Base-by-base conservation (phyloP, 2,797 vertebrate species). In the Agapornis canus region DNA sequence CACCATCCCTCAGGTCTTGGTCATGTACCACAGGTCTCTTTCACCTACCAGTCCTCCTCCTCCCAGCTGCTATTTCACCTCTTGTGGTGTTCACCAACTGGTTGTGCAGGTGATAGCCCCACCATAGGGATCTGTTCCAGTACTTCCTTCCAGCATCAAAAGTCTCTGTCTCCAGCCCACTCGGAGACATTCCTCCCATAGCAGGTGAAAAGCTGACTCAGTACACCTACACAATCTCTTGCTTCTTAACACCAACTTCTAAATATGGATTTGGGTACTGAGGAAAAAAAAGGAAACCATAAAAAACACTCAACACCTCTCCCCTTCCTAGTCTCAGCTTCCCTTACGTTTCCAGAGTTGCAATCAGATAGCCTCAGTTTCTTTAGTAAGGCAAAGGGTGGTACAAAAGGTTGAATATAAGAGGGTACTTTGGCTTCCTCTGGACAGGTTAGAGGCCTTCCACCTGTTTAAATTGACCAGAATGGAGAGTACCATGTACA, bases 401-500 rank as follows among this genome's bases (percentile, higher is more conserved):
- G 11, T 9, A 60, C 4, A 52, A 43, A 71, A 68, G 6, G 0
- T 39, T 57, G 40, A 32, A 11, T 29, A 5, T 31, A 42, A 88
- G 25, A 80, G 20, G 4, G 8, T 51, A 20, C 32, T 68, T 60
- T 13, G 29, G 4, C 29, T 60, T 70, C 8, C 49, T 29, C 75
- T 32, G 39, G 23, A 60, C 14, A 39, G 61, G 3, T 25, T 5
- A 5, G 13, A 14, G n/a, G 6, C 18, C 19, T 75, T 13, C 23
- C 29, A 45, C 12, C 10, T n/a, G 17, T 43, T 61, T 51, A 43
- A 52, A 78, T n/a, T 21, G 40, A 65, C 39, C 7, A 10, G n/a
- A 66, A 48, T 25, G 0, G 0, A 64, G 49, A 71, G 48, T 22
- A 32, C 10, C 9, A 5, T 11, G 26, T n/a, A 23, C 37, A 40